A percentile compares a stretch with the other conserved stretches of the same genome.
phyloP scores from a whole-genome alignment of 2,888 invertebrate species.

The Rutpela maculata region DNA sequence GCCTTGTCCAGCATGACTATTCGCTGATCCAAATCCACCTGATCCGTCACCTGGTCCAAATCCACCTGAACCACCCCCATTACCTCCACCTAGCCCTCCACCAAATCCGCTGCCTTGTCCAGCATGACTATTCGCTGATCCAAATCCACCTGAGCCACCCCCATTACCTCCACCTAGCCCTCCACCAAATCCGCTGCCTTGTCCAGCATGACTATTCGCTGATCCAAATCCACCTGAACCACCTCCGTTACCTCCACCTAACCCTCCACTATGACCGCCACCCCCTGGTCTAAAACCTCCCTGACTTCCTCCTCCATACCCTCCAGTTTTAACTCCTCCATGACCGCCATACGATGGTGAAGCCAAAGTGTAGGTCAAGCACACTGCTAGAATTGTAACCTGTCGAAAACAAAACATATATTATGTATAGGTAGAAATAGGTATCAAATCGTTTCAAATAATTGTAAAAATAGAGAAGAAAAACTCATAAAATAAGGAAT shows the following conservation, averaged over 20 bases:
- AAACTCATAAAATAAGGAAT: too few species aligned
- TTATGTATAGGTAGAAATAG: too few species aligned
- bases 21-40: not conserved
- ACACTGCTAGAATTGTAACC: not conserved
- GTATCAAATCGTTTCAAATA: too few species aligned
- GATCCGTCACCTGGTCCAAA: not conserved
- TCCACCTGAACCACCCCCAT: constrained; percentile 22
- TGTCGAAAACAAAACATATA: not conserved
- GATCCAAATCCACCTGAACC: not conserved
- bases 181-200: not conserved
- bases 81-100: not conserved
- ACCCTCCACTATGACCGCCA: constrained; percentile 5
- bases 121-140: not conserved
- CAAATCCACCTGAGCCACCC: not conserved
- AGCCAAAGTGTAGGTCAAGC: not conserved
- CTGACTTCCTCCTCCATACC: constrained; percentile 1
- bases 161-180: constrained; percentile 9
- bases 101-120: constrained; percentile 7
- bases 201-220: not conserved
- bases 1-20: not conserved
- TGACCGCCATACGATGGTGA: not conserved
- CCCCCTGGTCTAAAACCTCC: constrained; percentile 27
- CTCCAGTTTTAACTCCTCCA: not conserved
- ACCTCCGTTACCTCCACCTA: constrained; percentile 25
- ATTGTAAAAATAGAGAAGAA: too few species aligned